Base-by-base conservation (phyloP, 1,140 invertebrate species). In the Paraescarpia echinospica region DNA sequence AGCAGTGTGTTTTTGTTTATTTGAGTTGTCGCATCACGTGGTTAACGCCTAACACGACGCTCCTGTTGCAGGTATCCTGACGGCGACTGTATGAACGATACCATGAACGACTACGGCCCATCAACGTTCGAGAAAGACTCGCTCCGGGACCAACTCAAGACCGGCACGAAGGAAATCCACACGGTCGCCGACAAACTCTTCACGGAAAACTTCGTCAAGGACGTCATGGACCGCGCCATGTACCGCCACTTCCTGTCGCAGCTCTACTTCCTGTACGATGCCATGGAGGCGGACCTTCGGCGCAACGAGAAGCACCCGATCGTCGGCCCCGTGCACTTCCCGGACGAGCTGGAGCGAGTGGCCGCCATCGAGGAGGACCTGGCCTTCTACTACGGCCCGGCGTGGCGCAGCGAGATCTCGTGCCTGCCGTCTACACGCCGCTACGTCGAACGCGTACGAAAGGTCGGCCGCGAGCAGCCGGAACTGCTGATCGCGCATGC, bases 401-500 rank as follows among this genome's bases (percentile, higher is more conserved):
- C 34, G 90, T 90, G 90, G 90, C 90, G 35, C 90, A 35, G 34
- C 22, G 34, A 90, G 90, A 90, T 90, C 35, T 90, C 90, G 34
- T 35, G 34, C 34, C 90, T 90, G 90, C 90, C 90, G 34, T 34
- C 34, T 1, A 90, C n/a, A 14, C 34, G 34, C 34, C 34, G 35
- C 90, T 90, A 90, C 35, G 90, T 90, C 9, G 90, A 34, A 2
- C 90, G 90, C 18, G 34, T 90, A 12, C 34, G 90, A 6, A 34
- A 90, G 34, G 6, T 90, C 90, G 90, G 90, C 8, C 1, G 35
- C 34, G 34, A 35, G 34, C 90, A 90, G 27, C 90, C 90, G 35
- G 90, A 90, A 33, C n/a, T 90, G 35, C n/a, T 90, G 34, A 90
- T 90, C 34, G 18, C 90, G 90, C 90, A 90, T 22, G 90, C 90